These are phyloP conservation scores for Drosophila neoperkinsi DNA, from an alignment of 2,888 invertebrate species.

Conservation along the genomic window DNA sequence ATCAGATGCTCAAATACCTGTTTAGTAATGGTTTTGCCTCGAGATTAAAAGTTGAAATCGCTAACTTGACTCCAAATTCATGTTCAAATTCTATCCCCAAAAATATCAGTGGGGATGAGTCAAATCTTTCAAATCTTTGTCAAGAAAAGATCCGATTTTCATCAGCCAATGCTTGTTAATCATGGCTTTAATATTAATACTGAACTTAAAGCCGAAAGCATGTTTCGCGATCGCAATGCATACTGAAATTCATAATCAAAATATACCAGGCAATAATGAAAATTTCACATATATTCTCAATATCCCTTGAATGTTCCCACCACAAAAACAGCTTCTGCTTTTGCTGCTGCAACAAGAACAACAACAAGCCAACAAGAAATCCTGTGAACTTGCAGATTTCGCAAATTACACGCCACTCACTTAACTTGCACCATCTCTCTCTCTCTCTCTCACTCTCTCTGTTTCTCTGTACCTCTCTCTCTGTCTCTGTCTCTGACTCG, in stretches of 20 bases:
- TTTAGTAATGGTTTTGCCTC: not conserved
- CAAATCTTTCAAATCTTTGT: not conserved
- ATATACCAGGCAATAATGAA: not conserved
- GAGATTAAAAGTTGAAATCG: not conserved
- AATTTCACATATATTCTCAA: not conserved
- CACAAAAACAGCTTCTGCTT: not conserved
- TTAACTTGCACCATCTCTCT: slow-evolving; percentile 26
- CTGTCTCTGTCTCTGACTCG: not conserved
- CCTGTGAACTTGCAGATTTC: slow-evolving; percentile 53
- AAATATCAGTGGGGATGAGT: too few species aligned
- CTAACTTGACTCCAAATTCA: not conserved
- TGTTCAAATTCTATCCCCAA: not conserved
- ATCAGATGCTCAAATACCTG: not conserved
- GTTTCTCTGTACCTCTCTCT: not conserved
- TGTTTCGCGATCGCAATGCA: not conserved
- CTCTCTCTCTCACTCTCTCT: not conserved
- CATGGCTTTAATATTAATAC: not conserved
- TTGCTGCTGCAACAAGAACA: not conserved
- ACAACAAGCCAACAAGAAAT: slow-evolving; percentile 1
- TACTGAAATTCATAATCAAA: not conserved
- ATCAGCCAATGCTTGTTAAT: not conserved
- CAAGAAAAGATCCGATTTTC: not conserved
- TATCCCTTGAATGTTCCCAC: not conserved
- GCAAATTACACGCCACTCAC: slow-evolving; percentile 43
- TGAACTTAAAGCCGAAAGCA: not conserved